Percentiles rank a stretch among this genome's conserved stretches.
Evolutionary conservation across 2,888 invertebrate species (phyloP).

Genomic region (Cheilosia grossa): DNA sequence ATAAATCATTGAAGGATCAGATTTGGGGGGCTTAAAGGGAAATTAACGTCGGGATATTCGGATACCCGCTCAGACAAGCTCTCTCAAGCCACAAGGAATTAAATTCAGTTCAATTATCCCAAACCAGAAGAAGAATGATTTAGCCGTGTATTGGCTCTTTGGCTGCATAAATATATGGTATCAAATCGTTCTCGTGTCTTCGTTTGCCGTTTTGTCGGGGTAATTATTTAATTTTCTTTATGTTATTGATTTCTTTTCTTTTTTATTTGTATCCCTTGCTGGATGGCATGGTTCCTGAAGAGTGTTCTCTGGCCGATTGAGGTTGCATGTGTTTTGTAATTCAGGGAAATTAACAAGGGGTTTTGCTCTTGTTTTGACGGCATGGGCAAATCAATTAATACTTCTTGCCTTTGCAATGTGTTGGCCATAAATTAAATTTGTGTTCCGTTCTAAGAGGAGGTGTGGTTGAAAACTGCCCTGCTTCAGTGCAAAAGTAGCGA

Average conservation of each 20-base stretch:
- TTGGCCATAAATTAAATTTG: constrained; percentile 47
- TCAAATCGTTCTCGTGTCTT: constrained; percentile 49
- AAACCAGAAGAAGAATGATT: constrained; percentile 42
- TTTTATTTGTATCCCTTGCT: constrained; percentile 2
- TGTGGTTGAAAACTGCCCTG: constrained; percentile 23
- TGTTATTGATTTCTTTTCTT: constrained; percentile 64
- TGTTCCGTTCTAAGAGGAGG: constrained; percentile 15
- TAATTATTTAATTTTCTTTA: constrained; percentile 70
- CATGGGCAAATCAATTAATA: constrained; percentile 62
- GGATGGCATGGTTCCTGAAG: constrained; percentile 5
- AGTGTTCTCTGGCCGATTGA: constrained; percentile 25
- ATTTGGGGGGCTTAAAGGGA: constrained; percentile 70
- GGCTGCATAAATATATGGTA: constrained; percentile 51
- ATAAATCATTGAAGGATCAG: constrained; percentile 74
- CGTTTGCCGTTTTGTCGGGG: constrained; percentile 41
- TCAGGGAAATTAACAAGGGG: constrained; percentile 36
- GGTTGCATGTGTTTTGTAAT: constrained; percentile 53
- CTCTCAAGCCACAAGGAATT: constrained; percentile 38
- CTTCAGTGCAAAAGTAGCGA: neutral
- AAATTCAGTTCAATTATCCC: constrained; percentile 66
- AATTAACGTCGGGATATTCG: constrained; percentile 67
- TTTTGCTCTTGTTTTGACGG: constrained; percentile 18
- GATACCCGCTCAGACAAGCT: constrained; percentile 20
- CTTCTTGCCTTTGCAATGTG: constrained; percentile 38
- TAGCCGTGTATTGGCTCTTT: neutral